phyloP scores from a whole-genome alignment of 2,888 invertebrate genomes.

The Hirtodrosophila alboralis region DNA sequence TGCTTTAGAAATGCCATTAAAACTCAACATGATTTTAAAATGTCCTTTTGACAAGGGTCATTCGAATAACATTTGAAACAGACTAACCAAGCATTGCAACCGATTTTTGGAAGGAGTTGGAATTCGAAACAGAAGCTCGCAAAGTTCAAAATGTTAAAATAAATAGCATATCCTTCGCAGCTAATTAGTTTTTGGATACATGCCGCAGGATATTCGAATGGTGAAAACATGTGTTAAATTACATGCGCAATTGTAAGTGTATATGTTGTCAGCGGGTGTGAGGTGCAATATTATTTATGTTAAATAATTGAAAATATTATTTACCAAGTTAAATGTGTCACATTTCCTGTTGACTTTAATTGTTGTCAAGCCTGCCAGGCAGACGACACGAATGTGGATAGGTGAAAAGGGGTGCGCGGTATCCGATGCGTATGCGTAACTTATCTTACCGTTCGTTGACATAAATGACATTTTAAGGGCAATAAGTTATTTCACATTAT shows the following conservation, averaged over 20 bases:
- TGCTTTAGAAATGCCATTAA: too few species aligned
- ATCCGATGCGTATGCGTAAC: constrained; percentile 76
- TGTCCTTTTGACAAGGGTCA: constrained; percentile 26
- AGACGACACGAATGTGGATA: constrained; percentile 4
- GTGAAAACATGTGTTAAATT: constrained; percentile 67
- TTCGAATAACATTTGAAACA: background rate
- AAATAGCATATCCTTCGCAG: constrained; percentile 34
- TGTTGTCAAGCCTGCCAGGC: constrained; percentile 70
- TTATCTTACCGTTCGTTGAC: constrained; percentile 81
- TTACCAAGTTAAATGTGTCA: constrained; percentile 77
- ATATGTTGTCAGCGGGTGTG: constrained; percentile 7
- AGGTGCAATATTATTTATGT: constrained; percentile 57
- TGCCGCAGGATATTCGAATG: constrained; percentile 65
- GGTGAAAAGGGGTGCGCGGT: constrained; percentile 1
- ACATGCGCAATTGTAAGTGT: constrained; percentile 32
- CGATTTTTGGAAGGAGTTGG: background rate
- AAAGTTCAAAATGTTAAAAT: constrained; percentile 30
- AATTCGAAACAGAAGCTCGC: constrained; percentile 22
- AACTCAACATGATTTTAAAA: background rate
- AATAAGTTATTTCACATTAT: constrained; percentile 80
- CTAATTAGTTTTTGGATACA: constrained; percentile 74
- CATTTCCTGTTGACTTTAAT: constrained; percentile 78
- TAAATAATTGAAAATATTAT: constrained; percentile 79
- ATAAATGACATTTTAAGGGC: constrained; percentile 81
- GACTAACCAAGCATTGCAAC: background rate